Conservation (phyloP, 1,140 invertebrate species). For the Parapsyche elsis region DNA sequence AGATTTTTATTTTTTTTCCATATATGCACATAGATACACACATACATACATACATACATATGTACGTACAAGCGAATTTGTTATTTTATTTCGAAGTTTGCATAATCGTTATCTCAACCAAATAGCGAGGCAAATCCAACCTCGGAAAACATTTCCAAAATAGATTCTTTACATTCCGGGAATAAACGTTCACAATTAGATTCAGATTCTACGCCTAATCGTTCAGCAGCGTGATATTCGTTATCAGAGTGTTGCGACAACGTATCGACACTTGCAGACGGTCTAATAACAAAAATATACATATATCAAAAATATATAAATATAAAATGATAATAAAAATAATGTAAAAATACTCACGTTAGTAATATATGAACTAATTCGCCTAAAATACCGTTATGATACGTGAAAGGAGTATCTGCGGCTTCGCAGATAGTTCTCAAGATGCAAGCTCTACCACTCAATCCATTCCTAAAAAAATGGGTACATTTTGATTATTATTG, state of each 20-base stretch:
- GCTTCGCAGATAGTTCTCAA: conserved; percentile 80
- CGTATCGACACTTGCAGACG: conserved; percentile 72
- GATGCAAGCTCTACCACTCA: conserved; percentile 75
- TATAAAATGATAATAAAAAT: not conserved
- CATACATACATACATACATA: too few species aligned
- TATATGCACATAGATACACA: too few species aligned
- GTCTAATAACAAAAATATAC: conserved; percentile 61
- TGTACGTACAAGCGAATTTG: too few species aligned
- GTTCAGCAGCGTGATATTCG: conserved; percentile 77
- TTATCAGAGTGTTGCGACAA: conserved; percentile 74
- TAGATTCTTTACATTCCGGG: conserved; percentile 72
- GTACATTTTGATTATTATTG: conserved; percentile 3
- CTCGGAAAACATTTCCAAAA: conserved; percentile 72
- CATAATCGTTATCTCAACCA: conserved; percentile 24
- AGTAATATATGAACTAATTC: conserved; percentile 78
- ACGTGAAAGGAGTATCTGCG: conserved; percentile 74
- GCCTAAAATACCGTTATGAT: conserved; percentile 73
- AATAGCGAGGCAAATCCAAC: conserved; percentile 60
- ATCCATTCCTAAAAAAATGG: conserved; percentile 66
- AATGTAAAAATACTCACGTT: conserved; percentile 68
- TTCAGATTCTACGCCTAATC: conserved; percentile 69
- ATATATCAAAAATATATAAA: not conserved
- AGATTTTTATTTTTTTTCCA: too few species aligned
- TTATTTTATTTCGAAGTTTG: too few species aligned
- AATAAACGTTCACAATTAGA: conserved; percentile 71